These are phyloP conservation scores for Galeruca laticollis DNA, from an alignment of 2,888 invertebrate species.

Conservation along the genomic window DNA sequence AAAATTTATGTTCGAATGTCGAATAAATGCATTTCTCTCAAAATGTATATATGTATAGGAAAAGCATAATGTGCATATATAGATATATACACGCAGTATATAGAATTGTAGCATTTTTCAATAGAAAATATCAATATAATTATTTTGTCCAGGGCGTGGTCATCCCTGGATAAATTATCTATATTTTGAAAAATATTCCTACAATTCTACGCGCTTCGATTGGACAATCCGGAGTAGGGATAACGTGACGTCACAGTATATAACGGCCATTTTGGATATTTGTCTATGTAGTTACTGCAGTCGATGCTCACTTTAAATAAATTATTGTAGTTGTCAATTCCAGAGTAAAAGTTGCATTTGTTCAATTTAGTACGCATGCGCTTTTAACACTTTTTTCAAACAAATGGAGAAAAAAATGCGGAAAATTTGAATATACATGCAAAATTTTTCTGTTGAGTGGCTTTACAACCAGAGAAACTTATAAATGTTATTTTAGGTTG, in stretches of 20 bases:
- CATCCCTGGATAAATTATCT: constrained; percentile 41
- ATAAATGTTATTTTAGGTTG: constrained; percentile 1
- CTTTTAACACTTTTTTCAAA: neutral
- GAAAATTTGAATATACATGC: constrained; percentile 46
- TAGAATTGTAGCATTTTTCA: constrained; percentile 39
- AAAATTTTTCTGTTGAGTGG: constrained; percentile 24
- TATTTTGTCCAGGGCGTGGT: constrained; percentile 48
- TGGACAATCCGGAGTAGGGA: constrained; percentile 47
- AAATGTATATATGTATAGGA: constrained; percentile 18
- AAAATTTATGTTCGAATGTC: constrained; percentile 36
- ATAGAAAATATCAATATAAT: constrained; percentile 46
- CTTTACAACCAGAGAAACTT: constrained; percentile 17
- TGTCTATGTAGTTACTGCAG: constrained; percentile 46
- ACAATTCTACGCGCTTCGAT: constrained; percentile 46
- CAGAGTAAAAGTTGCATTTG: constrained; percentile 44
- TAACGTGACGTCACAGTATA: constrained; percentile 51
- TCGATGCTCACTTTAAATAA: constrained; percentile 48
- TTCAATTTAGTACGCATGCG: constrained; percentile 28
- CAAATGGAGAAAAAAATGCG: constrained; percentile 24
- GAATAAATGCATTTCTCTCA: constrained; percentile 26
- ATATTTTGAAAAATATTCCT: constrained; percentile 49
- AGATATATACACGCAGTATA: constrained; percentile 37
- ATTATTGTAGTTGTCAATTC: constrained; percentile 47
- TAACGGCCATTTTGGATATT: constrained; percentile 53
- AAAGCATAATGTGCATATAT: too few relatives aligned